Evolutionary conservation across 2,113 vertebrate genomes (phyloP), one percentile per base, ranked within the genome.

Genomic region (Phyllostomus hastatus): DNA sequence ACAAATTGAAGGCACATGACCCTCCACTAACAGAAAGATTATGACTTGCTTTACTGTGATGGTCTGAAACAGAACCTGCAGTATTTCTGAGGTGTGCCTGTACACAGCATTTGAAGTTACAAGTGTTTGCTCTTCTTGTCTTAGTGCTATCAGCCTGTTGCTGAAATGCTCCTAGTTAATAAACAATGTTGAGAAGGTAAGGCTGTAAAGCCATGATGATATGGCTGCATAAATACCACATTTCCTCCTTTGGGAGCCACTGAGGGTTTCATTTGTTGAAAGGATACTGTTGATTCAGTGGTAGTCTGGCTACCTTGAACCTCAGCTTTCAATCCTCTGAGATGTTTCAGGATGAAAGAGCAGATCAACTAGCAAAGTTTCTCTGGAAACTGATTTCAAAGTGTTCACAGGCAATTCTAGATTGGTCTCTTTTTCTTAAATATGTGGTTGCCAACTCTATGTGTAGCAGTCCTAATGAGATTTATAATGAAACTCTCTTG

Each of bases 401-500:
- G 41, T 67, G 7, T 84, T 97, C 61, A 88, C 38, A 92, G 61
- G 59, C 50, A 91, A 86, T 66, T 90, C 73, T 66, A 93, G n/a
- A 52, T 87, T 38, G 88, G 48, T 38, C 11, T 46, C 38, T 72
- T 72, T 97, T 96, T 92, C 22, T 76, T 88, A 83, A 88, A 28
- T 57, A 57, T 19, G 8, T 83, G 20, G 24, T n/a, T 85, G 59
- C 33, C 38, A 95, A 93, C 24, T 96, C 35, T 83, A 35, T 38
- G 46, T 35, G 76, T 24, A 88, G 61, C 11, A 83, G 24, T 64
- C 91, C 69, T 78, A 82, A 38, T 1, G 28, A 35, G 59, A 73
- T 73, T 96, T 66, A 94, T 8, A 82, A 24, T n/a, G 72, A 95
- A 94, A 96, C 7, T 1, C 33, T 88, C 59, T 89, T 67, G 70